Conservation (phyloP, 2,113 vertebrate species). For the Clarias batrachus region DNA sequence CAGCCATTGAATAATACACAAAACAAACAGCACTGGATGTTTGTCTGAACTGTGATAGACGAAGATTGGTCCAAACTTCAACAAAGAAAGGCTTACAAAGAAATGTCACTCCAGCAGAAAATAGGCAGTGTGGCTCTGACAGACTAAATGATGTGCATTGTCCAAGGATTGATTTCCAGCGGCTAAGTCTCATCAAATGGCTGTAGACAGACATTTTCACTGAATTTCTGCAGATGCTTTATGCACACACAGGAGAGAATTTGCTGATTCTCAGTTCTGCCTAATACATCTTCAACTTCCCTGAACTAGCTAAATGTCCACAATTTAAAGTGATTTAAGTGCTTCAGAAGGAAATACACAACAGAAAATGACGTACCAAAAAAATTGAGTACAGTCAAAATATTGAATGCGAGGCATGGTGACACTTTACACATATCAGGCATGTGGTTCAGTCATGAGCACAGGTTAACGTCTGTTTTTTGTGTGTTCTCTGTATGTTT, state of each 20-base stretch:
- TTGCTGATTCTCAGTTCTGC: background rate
- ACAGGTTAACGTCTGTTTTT: background rate
- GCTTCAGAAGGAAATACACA: slow-evolving; percentile 25
- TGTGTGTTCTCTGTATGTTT: background rate
- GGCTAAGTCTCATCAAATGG: slow-evolving; percentile 30
- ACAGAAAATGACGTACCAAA: background rate
- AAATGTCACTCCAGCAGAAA: slow-evolving; percentile 28
- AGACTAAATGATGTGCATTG: slow-evolving; percentile 28
- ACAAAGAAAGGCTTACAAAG: background rate
- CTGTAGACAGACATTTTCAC: slow-evolving; percentile 14
- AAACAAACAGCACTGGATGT: slow-evolving; percentile 2
- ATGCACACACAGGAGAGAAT: background rate
- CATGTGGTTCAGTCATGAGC: background rate
- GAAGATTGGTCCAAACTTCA: background rate
- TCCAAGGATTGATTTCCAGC: slow-evolving; percentile 18
- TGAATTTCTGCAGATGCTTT: background rate
- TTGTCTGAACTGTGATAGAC: background rate
- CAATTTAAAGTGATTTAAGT: slow-evolving; percentile 59
- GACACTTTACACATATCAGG: background rate
- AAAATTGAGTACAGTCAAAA: slow-evolving; percentile 5
- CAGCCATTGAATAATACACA: slow-evolving; percentile 15
- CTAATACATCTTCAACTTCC: background rate
- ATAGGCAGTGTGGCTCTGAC: slow-evolving; percentile 30
- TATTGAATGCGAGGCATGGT: background rate
- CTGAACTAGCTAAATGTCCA: background rate